A percentile compares a stretch with the other conserved stretches of the same genome.
phyloP scores from a whole-genome alignment of 2,113 vertebrate species.

The Actenoides lindsayi region DNA sequence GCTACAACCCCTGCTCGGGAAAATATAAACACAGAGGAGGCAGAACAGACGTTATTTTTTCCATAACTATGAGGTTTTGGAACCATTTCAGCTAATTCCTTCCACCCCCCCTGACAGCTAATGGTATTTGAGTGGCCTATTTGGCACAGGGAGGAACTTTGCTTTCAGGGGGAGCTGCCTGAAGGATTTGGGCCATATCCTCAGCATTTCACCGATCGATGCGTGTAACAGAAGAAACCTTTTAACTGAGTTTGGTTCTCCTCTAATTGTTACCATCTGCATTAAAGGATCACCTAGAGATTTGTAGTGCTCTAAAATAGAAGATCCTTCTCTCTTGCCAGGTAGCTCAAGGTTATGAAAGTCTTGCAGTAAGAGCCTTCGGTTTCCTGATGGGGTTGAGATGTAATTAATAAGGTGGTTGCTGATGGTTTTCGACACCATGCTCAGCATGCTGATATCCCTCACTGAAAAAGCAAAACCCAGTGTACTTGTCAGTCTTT shows the following conservation, averaged over 20 bases:
- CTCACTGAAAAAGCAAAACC: constrained; percentile 77
- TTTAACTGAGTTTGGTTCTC: background rate
- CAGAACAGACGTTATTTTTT: background rate
- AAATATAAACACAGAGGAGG: background rate
- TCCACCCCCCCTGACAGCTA: background rate
- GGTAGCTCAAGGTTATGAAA: constrained; percentile 74
- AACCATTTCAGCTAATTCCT: background rate
- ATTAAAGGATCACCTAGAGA: constrained; percentile 80
- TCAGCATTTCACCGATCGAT: background rate
- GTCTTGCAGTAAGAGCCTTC: constrained; percentile 76
- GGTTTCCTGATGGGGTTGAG: constrained; percentile 80
- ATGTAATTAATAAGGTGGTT: constrained; percentile 77
- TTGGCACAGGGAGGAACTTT: background rate
- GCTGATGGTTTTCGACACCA: constrained; percentile 86
- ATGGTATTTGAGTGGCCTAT: background rate
- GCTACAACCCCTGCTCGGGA: background rate
- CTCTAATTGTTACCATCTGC: constrained; percentile 13
- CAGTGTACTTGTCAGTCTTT: background rate
- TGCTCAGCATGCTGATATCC: constrained; percentile 86
- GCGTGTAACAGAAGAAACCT: background rate
- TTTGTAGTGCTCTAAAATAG: constrained; percentile 80
- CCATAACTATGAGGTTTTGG: background rate
- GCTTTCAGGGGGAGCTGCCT: background rate
- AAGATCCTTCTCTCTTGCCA: constrained; percentile 9
- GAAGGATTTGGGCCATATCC: background rate